Conservation (phyloP, 35 echinoderm and acorn worm species). For the Chiridota heheva region DNA sequence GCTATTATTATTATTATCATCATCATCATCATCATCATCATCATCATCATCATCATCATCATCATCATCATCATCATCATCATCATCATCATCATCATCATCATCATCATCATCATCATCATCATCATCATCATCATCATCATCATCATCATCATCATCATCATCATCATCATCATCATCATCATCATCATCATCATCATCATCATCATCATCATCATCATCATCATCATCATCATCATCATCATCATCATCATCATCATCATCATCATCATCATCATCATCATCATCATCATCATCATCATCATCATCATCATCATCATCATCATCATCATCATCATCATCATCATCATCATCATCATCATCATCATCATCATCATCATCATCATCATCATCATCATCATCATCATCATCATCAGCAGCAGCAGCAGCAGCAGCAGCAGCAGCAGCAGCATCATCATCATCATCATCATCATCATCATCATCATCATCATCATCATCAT, state of each 20-base stretch:
- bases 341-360: background rate
- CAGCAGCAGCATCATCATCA: conserved; percentile 36
- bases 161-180: conserved; percentile 22
- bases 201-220: conserved; percentile 33
- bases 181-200: conserved; percentile 38
- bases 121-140: conserved; percentile 22
- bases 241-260: background rate
- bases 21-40: conserved; percentile 26
- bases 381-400: background rate
- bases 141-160: conserved; percentile 37
- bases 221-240: background rate
- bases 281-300: conserved; percentile 31
- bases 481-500: background rate
- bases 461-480: background rate
- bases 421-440: background rate
- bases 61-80: conserved; percentile 53
- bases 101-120: conserved; percentile 28
- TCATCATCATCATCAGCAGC: background rate
- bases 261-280: conserved; percentile 34
- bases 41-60: conserved; percentile 39
- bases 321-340: background rate
- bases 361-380: background rate
- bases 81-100: conserved; percentile 44
- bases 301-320: background rate
- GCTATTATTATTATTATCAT: conserved; percentile 18